phyloP scores from a whole-genome alignment of 1,140 invertebrate species.

The Lutraria rhynchaena region DNA sequence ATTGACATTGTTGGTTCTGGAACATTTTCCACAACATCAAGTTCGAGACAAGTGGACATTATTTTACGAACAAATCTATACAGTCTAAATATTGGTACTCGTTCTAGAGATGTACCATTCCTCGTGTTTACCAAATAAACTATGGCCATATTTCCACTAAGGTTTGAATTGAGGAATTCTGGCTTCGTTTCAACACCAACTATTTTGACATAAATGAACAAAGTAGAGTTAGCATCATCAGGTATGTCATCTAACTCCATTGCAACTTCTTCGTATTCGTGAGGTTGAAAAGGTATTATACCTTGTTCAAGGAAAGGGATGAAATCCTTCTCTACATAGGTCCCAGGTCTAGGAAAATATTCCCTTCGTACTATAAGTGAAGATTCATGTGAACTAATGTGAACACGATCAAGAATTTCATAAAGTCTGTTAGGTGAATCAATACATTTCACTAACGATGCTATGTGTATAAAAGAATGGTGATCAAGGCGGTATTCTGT shows the following conservation, averaged over 20 bases:
- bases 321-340: neutral
- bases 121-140: no score
- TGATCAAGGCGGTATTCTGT: neutral
- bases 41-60: conserved; percentile 9
- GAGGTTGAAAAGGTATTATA: neutral
- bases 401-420: neutral
- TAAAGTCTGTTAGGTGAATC: neutral
- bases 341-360: neutral
- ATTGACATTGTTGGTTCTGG: neutral
- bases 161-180: no score
- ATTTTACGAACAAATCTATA: conserved; percentile 23
- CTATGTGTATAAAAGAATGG: neutral
- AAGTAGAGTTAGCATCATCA: neutral
- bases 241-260: neutral
- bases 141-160: no score
- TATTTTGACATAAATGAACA: neutral
- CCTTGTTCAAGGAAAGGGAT: neutral
- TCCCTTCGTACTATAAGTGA: neutral
- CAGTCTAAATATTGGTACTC: conserved; percentile 57
- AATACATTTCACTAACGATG: neutral
- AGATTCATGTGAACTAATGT: neutral
- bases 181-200: neutral
- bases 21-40: neutral
- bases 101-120: neutral
- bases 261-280: neutral